Percentiles rank a stretch among this genome's conserved stretches.
These are phyloP conservation scores for Nettapus auritus DNA, from an alignment of 2,113 vertebrate genomes.

Conservation along the genomic window DNA sequence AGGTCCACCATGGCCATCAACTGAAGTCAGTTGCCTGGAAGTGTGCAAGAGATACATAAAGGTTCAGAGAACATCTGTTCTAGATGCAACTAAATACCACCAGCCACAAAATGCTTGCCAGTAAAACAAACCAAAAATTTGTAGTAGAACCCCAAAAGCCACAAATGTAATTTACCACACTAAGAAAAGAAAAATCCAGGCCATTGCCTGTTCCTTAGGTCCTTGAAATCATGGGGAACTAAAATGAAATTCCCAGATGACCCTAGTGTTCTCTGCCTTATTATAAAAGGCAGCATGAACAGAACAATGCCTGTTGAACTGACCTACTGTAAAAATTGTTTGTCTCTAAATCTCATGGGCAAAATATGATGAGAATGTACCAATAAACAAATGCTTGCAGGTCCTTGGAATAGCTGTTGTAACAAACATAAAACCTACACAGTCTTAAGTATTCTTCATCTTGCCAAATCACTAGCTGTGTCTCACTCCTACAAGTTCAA, in stretches of 20 bases:
- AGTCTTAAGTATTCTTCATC: background rate
- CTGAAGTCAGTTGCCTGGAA: background rate
- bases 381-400: background rate
- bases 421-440: background rate
- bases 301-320: background rate
- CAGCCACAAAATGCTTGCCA: background rate
- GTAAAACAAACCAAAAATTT: background rate
- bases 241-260: background rate
- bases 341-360: background rate
- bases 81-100: background rate
- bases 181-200: background rate
- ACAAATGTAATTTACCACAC: background rate
- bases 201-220: background rate
- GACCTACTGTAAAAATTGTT: background rate
- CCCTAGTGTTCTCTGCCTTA: background rate
- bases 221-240: background rate
- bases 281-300: background rate
- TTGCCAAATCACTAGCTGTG: background rate
- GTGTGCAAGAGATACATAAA: background rate
- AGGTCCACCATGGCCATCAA: background rate
- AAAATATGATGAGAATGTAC: background rate
- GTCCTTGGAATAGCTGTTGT: background rate
- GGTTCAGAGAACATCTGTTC: background rate
- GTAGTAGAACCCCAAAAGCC: background rate
- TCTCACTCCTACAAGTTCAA: accelerated